phyloP scores from a whole-genome alignment of 2,113 vertebrate species.

The Tiliqua scincoides region DNA sequence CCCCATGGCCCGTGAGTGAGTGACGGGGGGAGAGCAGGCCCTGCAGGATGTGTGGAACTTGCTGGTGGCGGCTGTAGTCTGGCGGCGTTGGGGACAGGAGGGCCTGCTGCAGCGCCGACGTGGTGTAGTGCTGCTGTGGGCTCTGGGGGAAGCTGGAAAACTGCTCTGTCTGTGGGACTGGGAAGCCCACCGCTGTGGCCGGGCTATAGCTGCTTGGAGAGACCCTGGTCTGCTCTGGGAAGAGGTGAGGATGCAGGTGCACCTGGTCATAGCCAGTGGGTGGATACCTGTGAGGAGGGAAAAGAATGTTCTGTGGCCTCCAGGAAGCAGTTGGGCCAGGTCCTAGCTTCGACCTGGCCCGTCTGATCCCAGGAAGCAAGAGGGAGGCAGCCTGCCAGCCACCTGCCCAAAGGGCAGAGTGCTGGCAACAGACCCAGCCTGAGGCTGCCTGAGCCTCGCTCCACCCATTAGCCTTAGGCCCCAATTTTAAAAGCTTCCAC shows the following conservation, averaged over 20 bases:
- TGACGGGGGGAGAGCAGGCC: constrained; percentile 96
- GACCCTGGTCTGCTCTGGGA: constrained; percentile 75
- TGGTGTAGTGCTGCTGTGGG: constrained; percentile 78
- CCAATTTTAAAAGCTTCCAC: neutral
- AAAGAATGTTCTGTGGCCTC: constrained; percentile 14
- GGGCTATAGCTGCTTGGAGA: constrained; percentile 84
- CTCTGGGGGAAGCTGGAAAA: constrained; percentile 81
- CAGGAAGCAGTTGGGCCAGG: neutral
- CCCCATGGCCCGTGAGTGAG: constrained; percentile 92
- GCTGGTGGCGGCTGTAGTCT: constrained; percentile 90
- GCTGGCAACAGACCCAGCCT: too few relatives aligned
- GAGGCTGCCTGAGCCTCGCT: too few relatives aligned
- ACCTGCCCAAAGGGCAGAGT: too few relatives aligned
- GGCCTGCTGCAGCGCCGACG: constrained; percentile 95
- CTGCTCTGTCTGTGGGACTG: constrained; percentile 81
- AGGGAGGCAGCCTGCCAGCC: accelerated
- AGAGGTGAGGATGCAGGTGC: constrained; percentile 86
- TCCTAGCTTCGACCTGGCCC: neutral
- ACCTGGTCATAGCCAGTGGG: constrained; percentile 89
- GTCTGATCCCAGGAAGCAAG: too few relatives aligned
- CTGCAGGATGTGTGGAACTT: constrained; percentile 94
- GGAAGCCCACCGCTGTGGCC: constrained; percentile 80
- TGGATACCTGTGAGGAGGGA: constrained; percentile 88
- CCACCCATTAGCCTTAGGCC: too few relatives aligned
- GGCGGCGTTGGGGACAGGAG: constrained; percentile 93